These are phyloP conservation scores for Lymantria dispar DNA, from an alignment of 2,888 invertebrate species.

Conservation along the genomic window DNA sequence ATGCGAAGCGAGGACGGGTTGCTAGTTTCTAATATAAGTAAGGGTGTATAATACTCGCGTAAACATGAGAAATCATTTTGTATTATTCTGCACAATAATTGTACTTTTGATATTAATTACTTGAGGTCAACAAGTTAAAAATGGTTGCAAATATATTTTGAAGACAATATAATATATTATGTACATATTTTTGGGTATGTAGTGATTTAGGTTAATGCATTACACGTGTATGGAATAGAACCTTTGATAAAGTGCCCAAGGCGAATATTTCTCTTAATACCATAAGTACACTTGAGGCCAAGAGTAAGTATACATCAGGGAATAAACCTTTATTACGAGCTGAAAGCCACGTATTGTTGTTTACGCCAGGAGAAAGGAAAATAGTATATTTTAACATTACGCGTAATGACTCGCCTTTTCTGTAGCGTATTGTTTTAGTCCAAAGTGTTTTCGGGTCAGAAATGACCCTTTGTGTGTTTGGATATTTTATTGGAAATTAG, in stretches of 20 bases:
- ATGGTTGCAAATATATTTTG: no score
- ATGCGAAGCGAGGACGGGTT: no score
- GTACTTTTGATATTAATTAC: no score
- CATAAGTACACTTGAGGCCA: conserved; percentile 36
- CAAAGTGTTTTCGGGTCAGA: not conserved
- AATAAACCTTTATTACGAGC: conserved; percentile 32
- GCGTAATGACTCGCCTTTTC: conserved; percentile 30
- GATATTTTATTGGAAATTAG: not conserved
- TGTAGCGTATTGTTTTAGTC: not conserved
- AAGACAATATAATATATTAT: no score
- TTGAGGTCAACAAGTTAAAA: no score
- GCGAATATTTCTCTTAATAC: conserved; percentile 37
- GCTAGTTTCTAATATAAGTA: no score
- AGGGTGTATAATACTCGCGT: no score
- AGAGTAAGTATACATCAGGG: conserved; percentile 31
- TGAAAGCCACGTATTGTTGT: conserved; percentile 31
- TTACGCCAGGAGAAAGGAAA: conserved; percentile 21
- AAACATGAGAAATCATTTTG: no score
- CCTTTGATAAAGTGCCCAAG: conserved; percentile 11
- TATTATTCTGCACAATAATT: no score
- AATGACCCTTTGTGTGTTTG: not conserved
- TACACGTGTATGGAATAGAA: not conserved
- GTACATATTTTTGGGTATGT: not conserved
- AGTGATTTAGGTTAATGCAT: not conserved
- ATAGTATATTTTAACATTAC: conserved; percentile 32